Conservation (phyloP, 2,797 vertebrate species). For the Sternotherus odoratus region DNA sequence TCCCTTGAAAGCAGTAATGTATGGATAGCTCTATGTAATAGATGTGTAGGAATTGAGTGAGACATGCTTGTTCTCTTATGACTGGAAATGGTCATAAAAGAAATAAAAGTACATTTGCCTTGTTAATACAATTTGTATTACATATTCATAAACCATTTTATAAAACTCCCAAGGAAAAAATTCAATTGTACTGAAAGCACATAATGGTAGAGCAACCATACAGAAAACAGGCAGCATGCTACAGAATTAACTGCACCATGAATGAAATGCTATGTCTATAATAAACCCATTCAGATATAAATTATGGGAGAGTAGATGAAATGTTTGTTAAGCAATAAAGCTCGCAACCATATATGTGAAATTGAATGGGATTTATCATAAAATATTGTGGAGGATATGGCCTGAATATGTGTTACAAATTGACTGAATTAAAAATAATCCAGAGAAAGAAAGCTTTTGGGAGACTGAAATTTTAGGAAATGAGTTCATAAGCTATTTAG, state of each 20-base stretch:
- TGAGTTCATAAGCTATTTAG: constrained; percentile 73
- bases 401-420: constrained; percentile 78
- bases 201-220: constrained; percentile 83
- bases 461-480: constrained; percentile 73
- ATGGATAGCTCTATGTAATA: constrained; percentile 30
- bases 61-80: constrained; percentile 70
- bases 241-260: constrained; percentile 84
- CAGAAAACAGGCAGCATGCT: constrained; percentile 82
- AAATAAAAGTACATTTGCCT: constrained; percentile 83
- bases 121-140: constrained; percentile 87
- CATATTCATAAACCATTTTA: constrained; percentile 86
- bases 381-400: constrained; percentile 78
- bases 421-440: constrained; percentile 80
- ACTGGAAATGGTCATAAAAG: constrained; percentile 82
- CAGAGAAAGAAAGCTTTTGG: constrained; percentile 74
- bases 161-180: constrained; percentile 83
- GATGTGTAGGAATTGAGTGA: constrained; percentile 51
- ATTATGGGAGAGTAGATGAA: constrained; percentile 83
- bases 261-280: constrained; percentile 83
- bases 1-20: constrained; percentile 36
- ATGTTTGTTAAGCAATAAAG: constrained; percentile 89
- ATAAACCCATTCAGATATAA: constrained; percentile 88
- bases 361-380: constrained; percentile 84
- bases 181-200: constrained; percentile 85
- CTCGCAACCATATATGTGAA: constrained; percentile 81